Base-by-base conservation (phyloP, 1,140 invertebrate species). In the Atopsyche davidsoni region DNA sequence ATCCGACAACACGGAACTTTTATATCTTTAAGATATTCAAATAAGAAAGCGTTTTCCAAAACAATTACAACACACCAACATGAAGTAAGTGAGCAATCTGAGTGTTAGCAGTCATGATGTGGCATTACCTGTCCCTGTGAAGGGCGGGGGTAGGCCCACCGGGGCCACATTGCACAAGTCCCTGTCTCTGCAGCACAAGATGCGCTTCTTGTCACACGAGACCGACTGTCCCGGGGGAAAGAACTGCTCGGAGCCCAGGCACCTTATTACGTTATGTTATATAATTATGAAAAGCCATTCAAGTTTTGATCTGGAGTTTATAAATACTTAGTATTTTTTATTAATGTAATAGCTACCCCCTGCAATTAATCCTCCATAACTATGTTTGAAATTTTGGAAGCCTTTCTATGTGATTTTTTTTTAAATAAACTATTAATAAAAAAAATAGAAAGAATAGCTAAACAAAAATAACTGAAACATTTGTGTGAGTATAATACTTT, bases 191-290 rank as follows among this genome's bases (percentile, higher is more conserved):
- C 83, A 86, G 67, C 73, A 73, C 22, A 50, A 55, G 28, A 66
- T 62, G 18, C 60, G 60, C 11, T 56, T 61, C 44, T 65, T 67
- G 56, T 63, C 71, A 71, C 85, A 88, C 71, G 68, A 72, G 55
- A 76, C 67, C 32, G 84, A 80, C 55, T 75, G 70, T 69, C 85
- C 85, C 58, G 82, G 83, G 60, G 86, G 86, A 64, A 87, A 82
- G 75, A 81, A 81, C 55, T 79, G 66, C 57, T 69, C 68, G 75
- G 75, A 75, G 62, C 80, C 64, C 60, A 86, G 69, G 70, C 86
- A 89, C 68, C 85, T 86, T 77, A 54, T 24, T n/a, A 40, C 46
- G 36, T 41, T 31, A 38, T 28, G 14, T 35, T n/a, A n/a, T n/a
- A n/a, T n/a, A n/a, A n/a, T n/a, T n/a, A n/a, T n/a, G n/a, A n/a